Evolutionary conservation across 2,113 vertebrate genomes (phyloP), one percentile per base, ranked within the genome.

Genomic region (Strix uralensis): DNA sequence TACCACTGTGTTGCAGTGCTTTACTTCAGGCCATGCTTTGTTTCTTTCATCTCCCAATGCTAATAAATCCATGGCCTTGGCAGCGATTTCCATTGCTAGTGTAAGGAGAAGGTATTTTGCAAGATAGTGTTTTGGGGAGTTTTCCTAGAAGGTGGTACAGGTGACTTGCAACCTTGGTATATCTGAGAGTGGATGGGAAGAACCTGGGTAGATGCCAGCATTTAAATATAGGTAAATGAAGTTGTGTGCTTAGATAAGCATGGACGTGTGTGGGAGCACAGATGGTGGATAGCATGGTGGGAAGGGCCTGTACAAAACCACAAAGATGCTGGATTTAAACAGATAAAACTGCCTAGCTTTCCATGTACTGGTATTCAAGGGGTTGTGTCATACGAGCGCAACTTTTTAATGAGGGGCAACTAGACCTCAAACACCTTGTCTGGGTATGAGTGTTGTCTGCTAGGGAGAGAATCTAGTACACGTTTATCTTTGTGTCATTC

Each of bases 211-310:
- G 27, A 26, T 91, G 69, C 47, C 72, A 91, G 47, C 29, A 61
- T 84, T 93, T 92, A 47, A 92, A 42, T 67, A 42, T 1, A 52
- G 30, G 44, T 61, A 74, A 91, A 74, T 59, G 11, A 84, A 86
- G 51, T 38, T 71, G 38, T 81, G 29, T 2, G 0, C 59, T 74
- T 86, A 49, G 19, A 10, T 81, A 26, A 91, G 16, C 0, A 0
- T 65, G 54, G 55, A 30, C 1, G 2, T 11, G 9, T 55, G 23
- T 72, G 44, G 32, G 36, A 90, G 58, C 55, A 32, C 27, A 91
- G 42, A 38, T 69, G 44, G 18, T 0, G 3, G 57, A 42, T 72
- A 57, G 40, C 29, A 10, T 62, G n/a, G 29, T 81, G 32, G 34
- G 65, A 91, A 91, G 46, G 30, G 27, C 26, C 51, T 66, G 12